Percentiles rank a stretch among this genome's conserved stretches.
Evolutionary conservation across 2,888 invertebrate genomes (phyloP).

Genomic region (Nemapogon koenigi): DNA sequence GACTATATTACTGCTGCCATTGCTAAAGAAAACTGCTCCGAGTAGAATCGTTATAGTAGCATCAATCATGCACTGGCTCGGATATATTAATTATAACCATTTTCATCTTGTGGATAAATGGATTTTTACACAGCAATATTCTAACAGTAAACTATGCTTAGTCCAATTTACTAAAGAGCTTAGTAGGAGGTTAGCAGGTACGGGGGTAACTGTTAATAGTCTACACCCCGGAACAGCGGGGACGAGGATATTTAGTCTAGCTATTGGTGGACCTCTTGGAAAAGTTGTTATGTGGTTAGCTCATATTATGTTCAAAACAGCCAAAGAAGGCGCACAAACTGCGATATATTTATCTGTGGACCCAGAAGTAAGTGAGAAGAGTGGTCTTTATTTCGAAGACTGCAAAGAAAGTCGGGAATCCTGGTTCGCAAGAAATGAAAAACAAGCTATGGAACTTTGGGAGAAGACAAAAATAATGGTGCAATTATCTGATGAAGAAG

Average conservation of each 20-base stretch:
- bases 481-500: conserved; percentile 69
- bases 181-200: conserved; percentile 66
- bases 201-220: conserved; percentile 76
- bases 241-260: conserved; percentile 78
- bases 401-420: conserved; percentile 68
- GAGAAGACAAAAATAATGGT: conserved; percentile 75
- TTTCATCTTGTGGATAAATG: conserved; percentile 58
- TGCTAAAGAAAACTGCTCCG: conserved; percentile 73
- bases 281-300: conserved; percentile 49
- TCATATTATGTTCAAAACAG: conserved; percentile 71
- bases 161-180: conserved; percentile 77
- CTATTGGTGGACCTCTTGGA: conserved; percentile 54
- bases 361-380: conserved; percentile 70
- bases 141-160: conserved; percentile 74
- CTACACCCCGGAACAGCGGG: conserved; percentile 87
- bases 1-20: conserved; percentile 84
- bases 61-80: conserved; percentile 74
- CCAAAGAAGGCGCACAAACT: conserved; percentile 83
- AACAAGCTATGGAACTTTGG: conserved; percentile 79
- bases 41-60: conserved; percentile 81
- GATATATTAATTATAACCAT: conserved; percentile 72
- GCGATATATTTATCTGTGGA: conserved; percentile 75
- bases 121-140: conserved; percentile 62
- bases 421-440: conserved; percentile 67
- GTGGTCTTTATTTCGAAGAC: conserved; percentile 81